Percentiles rank a stretch among this genome's conserved stretches.
phyloP scores from a whole-genome alignment of 2,888 invertebrate species.

The Halictus quadricinctus region DNA sequence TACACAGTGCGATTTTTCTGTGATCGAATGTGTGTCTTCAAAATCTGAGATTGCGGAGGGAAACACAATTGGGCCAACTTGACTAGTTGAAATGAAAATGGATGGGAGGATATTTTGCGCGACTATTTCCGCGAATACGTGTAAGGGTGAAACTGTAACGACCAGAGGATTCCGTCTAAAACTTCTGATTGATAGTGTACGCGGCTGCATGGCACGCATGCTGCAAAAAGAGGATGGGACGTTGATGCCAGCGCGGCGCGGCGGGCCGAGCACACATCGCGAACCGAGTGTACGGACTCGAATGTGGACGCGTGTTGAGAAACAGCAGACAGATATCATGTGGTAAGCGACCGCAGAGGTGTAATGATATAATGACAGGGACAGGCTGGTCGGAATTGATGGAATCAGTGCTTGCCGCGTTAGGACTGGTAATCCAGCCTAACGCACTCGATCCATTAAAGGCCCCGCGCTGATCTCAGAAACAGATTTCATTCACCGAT shows the following conservation, averaged over 20 bases:
- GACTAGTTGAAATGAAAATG: not conserved
- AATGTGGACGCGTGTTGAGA: slow-evolving; percentile 14
- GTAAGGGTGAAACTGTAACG: not conserved
- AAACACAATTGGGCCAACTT: not conserved
- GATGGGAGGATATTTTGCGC: not conserved
- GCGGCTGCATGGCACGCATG: slow-evolving; percentile 11
- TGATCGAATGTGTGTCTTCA: not conserved
- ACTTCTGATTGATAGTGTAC: not conserved
- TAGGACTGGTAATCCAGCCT: slow-evolving; percentile 74
- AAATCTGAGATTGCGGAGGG: not conserved
- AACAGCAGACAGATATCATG: slow-evolving; percentile 61
- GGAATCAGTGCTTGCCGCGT: slow-evolving; percentile 77
- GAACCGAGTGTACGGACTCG: not conserved
- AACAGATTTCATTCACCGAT: slow-evolving; percentile 58
- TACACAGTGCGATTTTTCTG: no score
- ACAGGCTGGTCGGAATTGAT: slow-evolving; percentile 79
- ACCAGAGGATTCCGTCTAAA: not conserved
- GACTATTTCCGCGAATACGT: no score
- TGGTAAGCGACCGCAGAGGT: slow-evolving; percentile 68
- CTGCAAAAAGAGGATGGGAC: slow-evolving; percentile 26
- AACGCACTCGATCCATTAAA: slow-evolving; percentile 67
- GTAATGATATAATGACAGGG: slow-evolving; percentile 80
- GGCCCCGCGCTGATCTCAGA: slow-evolving; percentile 53
- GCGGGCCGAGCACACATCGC: not conserved
- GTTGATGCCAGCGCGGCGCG: not conserved